Percentiles rank a stretch among this genome's conserved stretches.
Evolutionary conservation across 2,797 vertebrate genomes (phyloP).

Genomic region (Arnoldichthys spilopterus): DNA sequence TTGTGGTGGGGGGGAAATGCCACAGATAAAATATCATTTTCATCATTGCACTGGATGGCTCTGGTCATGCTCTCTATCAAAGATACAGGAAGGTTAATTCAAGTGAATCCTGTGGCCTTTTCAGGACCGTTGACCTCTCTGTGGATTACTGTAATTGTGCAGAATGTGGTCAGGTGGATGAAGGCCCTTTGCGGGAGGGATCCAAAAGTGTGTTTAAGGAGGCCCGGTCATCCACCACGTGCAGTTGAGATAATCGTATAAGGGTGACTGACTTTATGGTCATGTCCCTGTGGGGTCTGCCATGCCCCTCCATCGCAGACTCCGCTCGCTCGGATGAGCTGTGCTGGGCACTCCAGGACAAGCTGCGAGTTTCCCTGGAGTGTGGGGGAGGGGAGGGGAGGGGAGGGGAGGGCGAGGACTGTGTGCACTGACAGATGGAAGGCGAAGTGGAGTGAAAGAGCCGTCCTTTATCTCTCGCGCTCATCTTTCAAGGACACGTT

Average conservation of each 20-base stretch:
- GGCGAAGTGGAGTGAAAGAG: constrained; percentile 30
- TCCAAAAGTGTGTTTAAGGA: constrained; percentile 7
- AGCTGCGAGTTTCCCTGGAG: constrained; percentile 24
- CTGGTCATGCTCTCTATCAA: background rate
- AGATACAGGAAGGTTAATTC: background rate
- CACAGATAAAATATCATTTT: constrained; percentile 30
- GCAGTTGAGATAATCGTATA: constrained; percentile 36
- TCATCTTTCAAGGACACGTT: constrained; percentile 19
- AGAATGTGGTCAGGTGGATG: background rate
- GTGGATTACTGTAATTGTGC: background rate
- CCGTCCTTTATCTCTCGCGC: constrained; percentile 14
- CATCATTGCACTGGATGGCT: background rate
- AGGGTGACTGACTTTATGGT: constrained; percentile 35
- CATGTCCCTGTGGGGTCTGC: constrained; percentile 35
- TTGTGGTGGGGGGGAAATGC: constrained; percentile 29
- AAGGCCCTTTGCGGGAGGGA: constrained; percentile 4
- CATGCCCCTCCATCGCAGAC: constrained; percentile 21
- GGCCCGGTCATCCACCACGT: constrained; percentile 18
- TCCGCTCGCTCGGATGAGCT: background rate
- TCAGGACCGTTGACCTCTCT: background rate
- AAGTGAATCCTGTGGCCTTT: too few relatives aligned
- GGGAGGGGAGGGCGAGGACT: constrained; percentile 32
- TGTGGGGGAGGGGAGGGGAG: constrained; percentile 21
- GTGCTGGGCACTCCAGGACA: constrained; percentile 2
- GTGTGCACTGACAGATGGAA: constrained; percentile 48